These are phyloP conservation scores for Pachyuromys duprasi DNA, from an alignment of 2,797 vertebrate genomes.

Conservation along the genomic window DNA sequence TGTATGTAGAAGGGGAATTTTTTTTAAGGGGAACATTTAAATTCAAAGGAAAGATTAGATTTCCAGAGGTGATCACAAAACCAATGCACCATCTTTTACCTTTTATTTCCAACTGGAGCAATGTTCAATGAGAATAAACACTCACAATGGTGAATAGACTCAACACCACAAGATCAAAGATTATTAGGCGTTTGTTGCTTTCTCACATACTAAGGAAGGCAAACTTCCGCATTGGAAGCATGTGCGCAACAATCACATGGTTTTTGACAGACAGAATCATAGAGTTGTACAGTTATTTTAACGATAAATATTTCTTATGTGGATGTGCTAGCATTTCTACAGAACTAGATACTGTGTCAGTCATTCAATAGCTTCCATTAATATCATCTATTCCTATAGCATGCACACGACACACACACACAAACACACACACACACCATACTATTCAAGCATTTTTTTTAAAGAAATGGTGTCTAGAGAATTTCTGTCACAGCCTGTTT, in stretches of 20 bases:
- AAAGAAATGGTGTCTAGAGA: neutral
- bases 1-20: neutral
- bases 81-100: neutral
- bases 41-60: neutral
- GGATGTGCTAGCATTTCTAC: neutral
- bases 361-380: slow-evolving; percentile 27
- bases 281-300: neutral
- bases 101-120: neutral
- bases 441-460: slow-evolving; percentile 44
- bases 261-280: slow-evolving; percentile 24
- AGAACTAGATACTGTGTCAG: slow-evolving; percentile 16
- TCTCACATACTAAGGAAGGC: neutral
- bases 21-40: neutral
- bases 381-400: neutral
- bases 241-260: neutral
- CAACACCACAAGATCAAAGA: neutral
- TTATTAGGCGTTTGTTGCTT: neutral
- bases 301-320: slow-evolving; percentile 21
- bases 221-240: neutral
- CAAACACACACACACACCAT: neutral
- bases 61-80: neutral
- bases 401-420: neutral
- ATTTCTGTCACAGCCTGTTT: slow-evolving; percentile 13
- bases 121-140: slow-evolving; percentile 40
- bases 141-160: neutral